Evolutionary conservation across 2,113 vertebrate species (phyloP), one percentile per base, ranked within the genome.

Genomic region (Physeter macrocephalus): DNA sequence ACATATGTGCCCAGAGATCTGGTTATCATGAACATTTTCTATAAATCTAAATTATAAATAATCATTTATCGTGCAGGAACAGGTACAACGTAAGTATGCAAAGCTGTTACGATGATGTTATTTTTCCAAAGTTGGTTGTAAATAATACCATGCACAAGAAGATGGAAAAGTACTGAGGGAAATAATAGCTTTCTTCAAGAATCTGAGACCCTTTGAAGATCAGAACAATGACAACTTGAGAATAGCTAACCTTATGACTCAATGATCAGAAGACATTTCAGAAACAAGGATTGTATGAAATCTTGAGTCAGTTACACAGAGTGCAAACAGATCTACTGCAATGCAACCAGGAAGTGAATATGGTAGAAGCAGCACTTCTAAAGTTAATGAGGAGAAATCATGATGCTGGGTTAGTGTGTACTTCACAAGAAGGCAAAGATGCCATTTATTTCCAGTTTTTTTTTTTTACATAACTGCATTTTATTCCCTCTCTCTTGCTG

Each of bases 71-170:
- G 59, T 85, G 8, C 93, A 66, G 78, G 95, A 98, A 34, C 88
- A 98, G 80, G 91, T 92, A 72, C 77, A 96, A 43, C 43, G 54
- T 74, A 95, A 94, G 61, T 1, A 6, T 82, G 92, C 78, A 81
- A 87, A 98, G 67, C 89, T 95, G 67, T 85, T 72, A 4, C 82
- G 67, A 78, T 86, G 57, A 61, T 96, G 59, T 41, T 97, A 3
- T 96, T 91, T 83, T 75, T 88, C 91, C 84, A 59, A 97, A 88
- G 17, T 77, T 93, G 90, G 80, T 88, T 87, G 31, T 92, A 97
- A 98, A 98, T 67, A 94, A 85, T 93, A 39, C n/a, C 62, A 94
- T 77, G 82, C 77, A 93, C 92, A 96, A 92, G 78, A 95, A 67
- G 59, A 74, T 90, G 94, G 87, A 96, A 95, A 94, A 96, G n/a